Conservation (phyloP, 1,140 invertebrate genomes). For the Bombus consobrinus region DNA sequence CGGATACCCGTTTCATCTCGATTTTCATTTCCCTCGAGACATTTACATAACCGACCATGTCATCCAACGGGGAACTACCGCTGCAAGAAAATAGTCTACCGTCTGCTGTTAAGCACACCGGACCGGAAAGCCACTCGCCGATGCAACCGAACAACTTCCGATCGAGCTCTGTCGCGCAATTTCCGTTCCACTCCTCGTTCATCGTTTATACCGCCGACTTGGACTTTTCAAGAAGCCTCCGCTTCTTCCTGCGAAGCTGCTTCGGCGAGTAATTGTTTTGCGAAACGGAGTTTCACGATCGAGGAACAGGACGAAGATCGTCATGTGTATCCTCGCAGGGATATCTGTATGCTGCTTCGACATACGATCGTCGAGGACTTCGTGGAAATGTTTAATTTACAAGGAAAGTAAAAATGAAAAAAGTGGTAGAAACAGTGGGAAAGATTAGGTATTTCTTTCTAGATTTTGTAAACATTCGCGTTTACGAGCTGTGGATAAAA, state of each 20-base stretch:
- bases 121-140: constrained; percentile 4
- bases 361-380: no score
- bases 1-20: constrained; percentile 23
- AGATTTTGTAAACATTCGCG: no score
- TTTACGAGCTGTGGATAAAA: no score
- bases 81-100: constrained; percentile 42
- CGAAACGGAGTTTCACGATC: not conserved
- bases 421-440: no score
- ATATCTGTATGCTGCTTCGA: no score
- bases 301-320: no score
- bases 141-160: constrained; percentile 16
- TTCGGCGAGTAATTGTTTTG: not conserved
- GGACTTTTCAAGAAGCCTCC: not conserved
- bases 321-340: no score
- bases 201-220: not conserved
- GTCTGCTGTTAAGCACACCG: constrained; percentile 9
- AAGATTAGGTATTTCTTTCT: no score
- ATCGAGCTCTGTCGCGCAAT: not conserved
- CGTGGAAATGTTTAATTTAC: no score
- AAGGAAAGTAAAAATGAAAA: no score
- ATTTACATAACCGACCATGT: constrained; percentile 37
- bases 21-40: constrained; percentile 57
- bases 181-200: not conserved
- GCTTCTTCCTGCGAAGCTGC: not conserved
- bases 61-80: constrained; percentile 12